Percentiles rank a stretch among this genome's conserved stretches.
These are phyloP conservation scores for Tarsius wallacei DNA, from an alignment of 2,797 vertebrate genomes.

Conservation along the genomic window DNA sequence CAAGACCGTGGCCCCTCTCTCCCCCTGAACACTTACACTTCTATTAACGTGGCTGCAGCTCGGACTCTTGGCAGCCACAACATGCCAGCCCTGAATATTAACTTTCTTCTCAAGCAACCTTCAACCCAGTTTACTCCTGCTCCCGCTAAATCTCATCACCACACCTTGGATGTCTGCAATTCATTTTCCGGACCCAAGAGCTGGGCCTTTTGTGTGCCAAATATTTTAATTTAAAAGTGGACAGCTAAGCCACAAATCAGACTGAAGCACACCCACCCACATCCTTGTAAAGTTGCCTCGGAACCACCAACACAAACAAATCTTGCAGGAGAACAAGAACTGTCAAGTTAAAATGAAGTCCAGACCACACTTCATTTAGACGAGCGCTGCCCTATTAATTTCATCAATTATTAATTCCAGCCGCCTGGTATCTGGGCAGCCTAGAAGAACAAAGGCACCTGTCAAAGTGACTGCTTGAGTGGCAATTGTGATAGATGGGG, in stretches of 20 bases:
- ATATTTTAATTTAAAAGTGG: conserved; percentile 64
- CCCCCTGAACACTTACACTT: neutral
- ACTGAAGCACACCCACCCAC: neutral
- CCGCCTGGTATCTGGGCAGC: neutral
- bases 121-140: neutral
- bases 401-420: conserved; percentile 45
- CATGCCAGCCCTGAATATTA: neutral
- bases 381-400: neutral
- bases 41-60: neutral
- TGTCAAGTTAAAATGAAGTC: neutral
- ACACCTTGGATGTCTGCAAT: neutral
- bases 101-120: neutral
- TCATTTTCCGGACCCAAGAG: neutral
- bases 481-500: neutral
- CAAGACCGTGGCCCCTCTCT: neutral
- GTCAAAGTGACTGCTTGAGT: neutral
- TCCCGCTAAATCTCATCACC: neutral
- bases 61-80: neutral
- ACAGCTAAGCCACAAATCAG: conserved; percentile 56
- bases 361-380: conserved; percentile 5
- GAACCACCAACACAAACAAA: neutral
- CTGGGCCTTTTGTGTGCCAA: neutral
- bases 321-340: neutral
- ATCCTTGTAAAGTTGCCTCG: conserved; percentile 36
- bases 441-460: neutral